Evolutionary conservation across 2,797 vertebrate genomes (phyloP).

Genomic region (Gadopsis bispinosus): DNA sequence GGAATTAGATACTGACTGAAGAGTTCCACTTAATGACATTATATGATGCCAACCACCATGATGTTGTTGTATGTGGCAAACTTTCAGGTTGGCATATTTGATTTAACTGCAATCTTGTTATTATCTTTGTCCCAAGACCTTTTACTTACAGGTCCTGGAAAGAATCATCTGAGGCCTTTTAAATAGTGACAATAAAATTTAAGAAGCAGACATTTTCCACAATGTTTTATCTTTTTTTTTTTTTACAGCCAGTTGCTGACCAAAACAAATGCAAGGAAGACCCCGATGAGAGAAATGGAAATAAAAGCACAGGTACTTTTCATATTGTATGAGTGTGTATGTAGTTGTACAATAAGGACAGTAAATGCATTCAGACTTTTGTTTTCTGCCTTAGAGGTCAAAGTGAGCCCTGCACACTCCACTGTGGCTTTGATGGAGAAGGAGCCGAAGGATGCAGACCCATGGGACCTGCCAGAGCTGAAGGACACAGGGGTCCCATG

Average conservation of each 20-base stretch:
- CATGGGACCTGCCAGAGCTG: constrained; percentile 90
- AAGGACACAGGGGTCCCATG: constrained; percentile 88
- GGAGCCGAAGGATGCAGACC: constrained; percentile 75
- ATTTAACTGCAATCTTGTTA: not conserved
- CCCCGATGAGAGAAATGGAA: constrained; percentile 60
- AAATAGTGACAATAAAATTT: not conserved
- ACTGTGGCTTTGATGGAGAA: constrained; percentile 84
- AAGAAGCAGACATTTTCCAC: not conserved
- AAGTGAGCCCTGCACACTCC: constrained; percentile 84
- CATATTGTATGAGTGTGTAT: not conserved
- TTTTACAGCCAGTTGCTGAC: constrained; percentile 85
- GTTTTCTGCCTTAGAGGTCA: constrained; percentile 50
- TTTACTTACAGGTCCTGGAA: not conserved
- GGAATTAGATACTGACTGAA: not conserved
- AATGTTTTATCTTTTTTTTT: not conserved
- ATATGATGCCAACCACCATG: not conserved
- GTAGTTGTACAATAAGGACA: not conserved
- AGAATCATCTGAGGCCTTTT: not conserved
- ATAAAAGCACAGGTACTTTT: constrained; percentile 67
- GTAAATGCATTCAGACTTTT: not conserved
- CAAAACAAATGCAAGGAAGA: constrained; percentile 82
- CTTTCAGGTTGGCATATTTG: not conserved
- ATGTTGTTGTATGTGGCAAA: not conserved
- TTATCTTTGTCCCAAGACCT: not conserved
- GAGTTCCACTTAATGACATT: not conserved